Conservation (phyloP, 1,140 invertebrate genomes). For the Manduca sexta region DNA sequence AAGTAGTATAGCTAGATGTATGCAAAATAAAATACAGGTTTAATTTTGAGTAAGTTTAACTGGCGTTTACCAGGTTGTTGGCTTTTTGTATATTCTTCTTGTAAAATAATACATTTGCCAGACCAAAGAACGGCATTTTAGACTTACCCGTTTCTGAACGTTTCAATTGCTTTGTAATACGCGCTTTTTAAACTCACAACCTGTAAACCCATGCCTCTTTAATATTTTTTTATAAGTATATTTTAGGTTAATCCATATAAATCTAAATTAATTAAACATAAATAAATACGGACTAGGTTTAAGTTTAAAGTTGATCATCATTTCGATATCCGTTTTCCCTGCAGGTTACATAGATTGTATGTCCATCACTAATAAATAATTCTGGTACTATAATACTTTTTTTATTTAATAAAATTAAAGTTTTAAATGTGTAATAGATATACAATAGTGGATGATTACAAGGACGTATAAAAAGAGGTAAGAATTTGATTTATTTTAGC, state of each 20-base stretch:
- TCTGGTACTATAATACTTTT: conserved; percentile 35
- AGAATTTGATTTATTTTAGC: conserved; percentile 19
- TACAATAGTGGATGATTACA: conserved; percentile 2
- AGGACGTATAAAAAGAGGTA: conserved; percentile 3
- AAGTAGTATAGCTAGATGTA: conserved; percentile 29
- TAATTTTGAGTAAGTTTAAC: conserved; percentile 6
- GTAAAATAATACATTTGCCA: conserved; percentile 13
- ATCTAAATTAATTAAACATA: not conserved
- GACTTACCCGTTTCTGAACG: conserved; percentile 10
- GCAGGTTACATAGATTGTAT: conserved; percentile 28
- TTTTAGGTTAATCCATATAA: not conserved
- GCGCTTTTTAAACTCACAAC: conserved; percentile 12
- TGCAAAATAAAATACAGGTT: conserved; percentile 6
- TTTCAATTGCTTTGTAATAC: conserved; percentile 20
- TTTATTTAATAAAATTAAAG: conserved; percentile 12
- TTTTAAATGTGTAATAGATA: conserved; percentile 3
- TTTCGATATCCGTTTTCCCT: conserved; percentile 1
- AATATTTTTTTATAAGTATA: not conserved
- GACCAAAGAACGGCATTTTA: conserved; percentile 35
- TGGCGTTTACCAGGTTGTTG: conserved; percentile 22
- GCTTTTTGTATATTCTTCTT: conserved; percentile 9
- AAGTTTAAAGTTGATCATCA: conserved; percentile 3
- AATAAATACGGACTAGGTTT: not conserved
- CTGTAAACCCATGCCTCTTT: conserved; percentile 16
- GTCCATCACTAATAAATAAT: conserved; percentile 55